Conservation (phyloP, 2,113 vertebrate species). For the Campylorhamphus procurvoides region DNA sequence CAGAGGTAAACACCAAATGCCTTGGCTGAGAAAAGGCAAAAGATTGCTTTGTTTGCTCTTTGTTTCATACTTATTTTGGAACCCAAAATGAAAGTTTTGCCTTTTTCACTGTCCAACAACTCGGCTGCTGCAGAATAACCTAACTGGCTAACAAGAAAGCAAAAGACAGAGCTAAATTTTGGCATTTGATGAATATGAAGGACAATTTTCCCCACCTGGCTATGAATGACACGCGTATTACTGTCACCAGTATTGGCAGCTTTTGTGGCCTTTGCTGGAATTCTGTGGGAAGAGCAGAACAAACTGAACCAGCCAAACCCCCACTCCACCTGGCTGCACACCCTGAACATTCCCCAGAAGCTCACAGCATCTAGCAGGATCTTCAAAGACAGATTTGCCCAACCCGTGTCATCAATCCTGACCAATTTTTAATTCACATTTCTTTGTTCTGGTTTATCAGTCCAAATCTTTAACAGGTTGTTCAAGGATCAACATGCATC, state of each 20-base stretch:
- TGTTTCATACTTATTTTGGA: neutral
- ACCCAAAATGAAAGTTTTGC: neutral
- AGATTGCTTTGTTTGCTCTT: neutral
- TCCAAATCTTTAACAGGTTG: neutral
- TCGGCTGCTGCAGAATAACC: neutral
- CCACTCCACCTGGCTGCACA: neutral
- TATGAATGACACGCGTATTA: neutral
- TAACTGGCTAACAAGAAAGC: neutral
- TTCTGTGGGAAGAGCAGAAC: neutral
- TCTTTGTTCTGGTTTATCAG: neutral
- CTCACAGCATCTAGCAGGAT: neutral
- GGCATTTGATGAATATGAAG: neutral
- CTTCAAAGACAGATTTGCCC: neutral
- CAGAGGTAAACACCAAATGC: neutral
- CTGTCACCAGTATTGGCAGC: neutral
- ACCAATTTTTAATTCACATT: neutral
- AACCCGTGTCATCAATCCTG: neutral
- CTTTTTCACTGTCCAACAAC: neutral
- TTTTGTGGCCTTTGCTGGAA: neutral
- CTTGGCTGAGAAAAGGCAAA: neutral
- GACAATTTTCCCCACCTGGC: neutral
- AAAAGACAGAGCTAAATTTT: neutral
- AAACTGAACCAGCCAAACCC: neutral
- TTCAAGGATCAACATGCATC: neutral
- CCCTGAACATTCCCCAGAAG: neutral